Base-by-base conservation (phyloP, 1,140 invertebrate species). In the Eupristina koningsbergeri region DNA sequence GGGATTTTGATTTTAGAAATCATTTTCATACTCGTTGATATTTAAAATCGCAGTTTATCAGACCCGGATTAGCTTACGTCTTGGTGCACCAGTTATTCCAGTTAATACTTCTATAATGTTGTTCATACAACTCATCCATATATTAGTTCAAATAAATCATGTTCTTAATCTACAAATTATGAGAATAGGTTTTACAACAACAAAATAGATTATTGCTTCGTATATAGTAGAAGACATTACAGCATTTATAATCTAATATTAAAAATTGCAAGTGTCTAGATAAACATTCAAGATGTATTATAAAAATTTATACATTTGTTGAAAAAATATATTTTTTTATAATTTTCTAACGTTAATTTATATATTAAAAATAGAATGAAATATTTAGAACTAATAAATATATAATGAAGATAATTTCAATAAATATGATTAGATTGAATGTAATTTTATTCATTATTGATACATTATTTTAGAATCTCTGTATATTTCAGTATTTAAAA, bases 41-140 rank as follows among this genome's bases (percentile, higher is more conserved):
- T 87, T 63, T 82, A 86, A 86, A 86, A 89, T 88, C 88, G 86
- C 87, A 89, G 87, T 84, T 90, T 89, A 89, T 89, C 89, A 89
- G 89, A 88, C 85, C 84, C 86, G 87, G 88, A 89, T 90, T 90
- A 90, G 84, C 87, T 80, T 85, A 86, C 87, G 88, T 87, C 88
- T 89, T 88, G 87, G 88, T 86, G 83, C 85, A 87, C 86, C 78
- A 85, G 87, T 87, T 88, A 88, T 90, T 85, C 86, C 79, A 86
- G 86, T 86, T 90, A 89, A 90, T 89, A 85, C 87, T 88, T 75
- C 84, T 84, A 87, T 90, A 90, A 90, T 90, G 88, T n/a, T n/a
- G n/a, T n/a, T n/a, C 89, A 90, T 86, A 87, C 89, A 88, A 89
- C 87, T 90, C 88, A 88, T 89, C 88, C 87, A 86, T 85, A 87